These are phyloP conservation scores for Diaphora mendica DNA, from an alignment of 2,888 invertebrate species.

Conservation along the genomic window DNA sequence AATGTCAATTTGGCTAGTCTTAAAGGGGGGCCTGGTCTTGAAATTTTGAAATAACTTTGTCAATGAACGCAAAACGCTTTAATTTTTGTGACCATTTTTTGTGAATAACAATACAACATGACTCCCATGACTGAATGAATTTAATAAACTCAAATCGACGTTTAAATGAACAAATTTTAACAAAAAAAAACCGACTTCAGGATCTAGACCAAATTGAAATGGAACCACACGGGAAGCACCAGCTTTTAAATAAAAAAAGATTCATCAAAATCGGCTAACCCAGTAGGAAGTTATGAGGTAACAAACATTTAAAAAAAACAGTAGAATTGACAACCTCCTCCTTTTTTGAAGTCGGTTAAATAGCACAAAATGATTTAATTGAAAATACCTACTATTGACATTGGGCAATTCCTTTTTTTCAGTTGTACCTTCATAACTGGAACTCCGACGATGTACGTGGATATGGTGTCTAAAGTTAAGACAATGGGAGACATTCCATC, in stretches of 20 bases:
- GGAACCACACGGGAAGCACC: no score
- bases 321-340: no score
- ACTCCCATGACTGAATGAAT: neutral
- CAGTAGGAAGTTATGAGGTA: no score
- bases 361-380: neutral
- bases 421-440: slow-evolving; percentile 92
- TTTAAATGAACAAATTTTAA: no score
- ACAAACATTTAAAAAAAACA: no score
- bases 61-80: neutral
- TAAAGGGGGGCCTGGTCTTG: neutral
- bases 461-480: slow-evolving; percentile 85
- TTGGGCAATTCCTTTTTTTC: slow-evolving; percentile 21
- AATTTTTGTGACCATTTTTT: neutral
- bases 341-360: no score
- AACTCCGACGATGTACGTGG: slow-evolving; percentile 96
- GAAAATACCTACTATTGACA: neutral
- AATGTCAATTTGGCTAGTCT: neutral
- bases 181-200: no score
- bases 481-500: slow-evolving; percentile 74
- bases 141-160: neutral
- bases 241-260: no score
- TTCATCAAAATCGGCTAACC: no score
- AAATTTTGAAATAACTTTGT: neutral
- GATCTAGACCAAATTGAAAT: no score
- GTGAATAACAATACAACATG: neutral